Conservation (phyloP, 2,797 vertebrate species). For the Enteromius paludinosus region DNA sequence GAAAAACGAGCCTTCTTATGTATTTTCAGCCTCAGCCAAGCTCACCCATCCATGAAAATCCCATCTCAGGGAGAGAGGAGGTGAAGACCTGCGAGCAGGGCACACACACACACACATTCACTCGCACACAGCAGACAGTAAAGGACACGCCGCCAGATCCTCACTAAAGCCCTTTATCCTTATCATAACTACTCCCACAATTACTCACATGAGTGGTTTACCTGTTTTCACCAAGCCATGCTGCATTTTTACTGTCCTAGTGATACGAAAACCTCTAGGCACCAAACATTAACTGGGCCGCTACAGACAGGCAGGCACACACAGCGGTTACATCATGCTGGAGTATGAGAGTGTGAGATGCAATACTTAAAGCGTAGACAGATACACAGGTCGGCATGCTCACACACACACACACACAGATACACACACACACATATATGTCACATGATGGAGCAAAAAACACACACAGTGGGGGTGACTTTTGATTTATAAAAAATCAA, state of each 20-base stretch:
- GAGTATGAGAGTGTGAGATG: constrained; percentile 17
- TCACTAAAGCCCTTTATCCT: constrained; percentile 73
- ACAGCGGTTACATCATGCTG: constrained; percentile 48
- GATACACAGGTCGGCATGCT: constrained; percentile 16
- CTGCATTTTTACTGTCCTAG: constrained; percentile 66
- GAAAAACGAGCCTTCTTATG: constrained; percentile 74
- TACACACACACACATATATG: no score
- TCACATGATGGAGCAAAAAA: no score
- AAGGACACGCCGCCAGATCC: constrained; percentile 62
- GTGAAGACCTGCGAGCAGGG: constrained; percentile 75
- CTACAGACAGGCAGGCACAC: constrained; percentile 68
- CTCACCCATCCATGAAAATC: constrained; percentile 84
- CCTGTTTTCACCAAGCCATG: constrained; percentile 70
- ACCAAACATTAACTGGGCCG: constrained; percentile 72
- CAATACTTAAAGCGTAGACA: constrained; percentile 49
- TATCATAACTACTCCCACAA: constrained; percentile 82
- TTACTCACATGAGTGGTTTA: constrained; percentile 83
- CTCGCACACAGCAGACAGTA: constrained; percentile 54
- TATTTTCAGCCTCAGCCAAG: constrained; percentile 80
- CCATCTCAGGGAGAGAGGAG: constrained; percentile 85
- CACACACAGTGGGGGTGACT: no score
- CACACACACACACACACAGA: constrained; percentile 1
- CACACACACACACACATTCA: constrained; percentile 41
- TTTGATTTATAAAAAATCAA: no score
- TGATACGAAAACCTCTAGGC: constrained; percentile 70